phyloP scores from a whole-genome alignment of 2,113 vertebrate genomes.

The Pholis gunnellus region DNA sequence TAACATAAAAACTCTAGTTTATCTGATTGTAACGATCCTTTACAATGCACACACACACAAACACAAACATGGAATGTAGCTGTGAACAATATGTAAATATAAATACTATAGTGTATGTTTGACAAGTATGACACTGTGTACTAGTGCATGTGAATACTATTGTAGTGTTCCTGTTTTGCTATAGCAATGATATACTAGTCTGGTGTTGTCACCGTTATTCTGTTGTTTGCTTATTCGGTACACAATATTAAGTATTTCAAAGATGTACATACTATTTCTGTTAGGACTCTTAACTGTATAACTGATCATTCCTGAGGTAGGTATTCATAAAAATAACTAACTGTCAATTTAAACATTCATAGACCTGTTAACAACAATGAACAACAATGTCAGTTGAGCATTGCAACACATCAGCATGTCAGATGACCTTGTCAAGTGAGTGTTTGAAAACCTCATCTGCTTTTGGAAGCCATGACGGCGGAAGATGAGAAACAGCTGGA shows the following conservation, averaged over 20 bases:
- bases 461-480: conserved; percentile 34
- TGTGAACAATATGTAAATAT: conserved; percentile 82
- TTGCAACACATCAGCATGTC: conserved; percentile 72
- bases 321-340: conserved; percentile 54
- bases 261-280: conserved; percentile 90
- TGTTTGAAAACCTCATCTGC: conserved; percentile 74
- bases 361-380: conserved; percentile 29
- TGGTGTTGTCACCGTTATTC: conserved; percentile 88
- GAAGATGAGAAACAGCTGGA: conserved; percentile 57
- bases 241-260: conserved; percentile 83
- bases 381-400: conserved; percentile 50
- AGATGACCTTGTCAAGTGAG: conserved; percentile 62
- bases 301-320: conserved; percentile 40
- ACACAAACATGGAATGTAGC: conserved; percentile 80
- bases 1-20: conserved; percentile 14
- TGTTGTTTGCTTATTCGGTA: conserved; percentile 84
- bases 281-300: conserved; percentile 83
- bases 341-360: conserved; percentile 28
- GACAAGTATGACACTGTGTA: conserved; percentile 75
- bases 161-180: conserved; percentile 85
- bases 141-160: conserved; percentile 91
- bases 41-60: conserved; percentile 41
- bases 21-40: conserved; percentile 17
- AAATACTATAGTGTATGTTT: conserved; percentile 67
- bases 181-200: conserved; percentile 87